Base-by-base conservation (phyloP, 2,797 vertebrate genomes). In the Tokudaia muenninki region DNA sequence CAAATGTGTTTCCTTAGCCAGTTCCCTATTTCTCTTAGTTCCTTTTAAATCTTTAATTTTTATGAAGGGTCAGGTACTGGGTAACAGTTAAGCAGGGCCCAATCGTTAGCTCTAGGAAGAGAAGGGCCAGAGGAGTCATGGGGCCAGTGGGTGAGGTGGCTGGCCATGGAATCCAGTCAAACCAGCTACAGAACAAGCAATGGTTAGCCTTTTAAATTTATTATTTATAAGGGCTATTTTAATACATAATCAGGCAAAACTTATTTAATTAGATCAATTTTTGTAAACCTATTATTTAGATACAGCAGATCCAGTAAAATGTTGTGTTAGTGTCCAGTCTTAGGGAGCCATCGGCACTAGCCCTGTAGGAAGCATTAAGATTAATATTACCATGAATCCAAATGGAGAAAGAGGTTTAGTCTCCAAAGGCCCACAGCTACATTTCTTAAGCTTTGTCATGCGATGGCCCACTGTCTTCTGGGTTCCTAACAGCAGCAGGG, bases 11-110 rank as follows among this genome's bases (percentile, higher is more conserved):
- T 8, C 61, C 41, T 34, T 47, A 34, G 41, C 21, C 29, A 22
- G 4, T 29, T 41, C 61, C 81, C 11, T 31, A n/a, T 86, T 67
- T 86, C 61, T 86, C 50, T 50, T 22, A 13, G 82, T 50, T 47
- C 31, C 61, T 50, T 63, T 65, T 67, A 67, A 86, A 86, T 86
- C 44, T 86, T 86, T 86, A 50, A 34, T 86, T 74, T 92, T 92
- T 67, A 86, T 67, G 29, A 50, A 22, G 61, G 83, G 83, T 86
- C 83, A n/a, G 63, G 61, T 34, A 50, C 83, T 24, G 83, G 83
- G 63, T 86, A 67, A 50, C 44, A 50, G 6, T n/a, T 34, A 65
- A 34, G 41, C 41, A 84, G 29, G 41, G 59, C 41, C 82, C 3
- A 13, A 84, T 65, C 29, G 0, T 47, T 47, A 65, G 61, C 17